Percentiles rank a stretch among this genome's conserved stretches.
Conservation (phyloP, 1,140 invertebrate genomes). For the Tetragnatha versicolor region DNA sequence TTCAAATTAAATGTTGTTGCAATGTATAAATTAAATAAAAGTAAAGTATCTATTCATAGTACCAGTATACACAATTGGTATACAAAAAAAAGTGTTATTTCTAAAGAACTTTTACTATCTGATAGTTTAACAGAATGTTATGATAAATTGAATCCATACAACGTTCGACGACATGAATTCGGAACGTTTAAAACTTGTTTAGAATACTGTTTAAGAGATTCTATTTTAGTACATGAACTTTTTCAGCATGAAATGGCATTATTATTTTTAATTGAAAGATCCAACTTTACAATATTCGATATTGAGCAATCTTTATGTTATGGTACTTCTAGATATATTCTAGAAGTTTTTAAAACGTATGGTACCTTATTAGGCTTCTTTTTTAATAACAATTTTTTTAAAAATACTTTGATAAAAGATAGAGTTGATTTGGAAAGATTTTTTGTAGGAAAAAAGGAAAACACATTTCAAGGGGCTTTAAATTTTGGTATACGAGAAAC, state of each 20-base stretch:
- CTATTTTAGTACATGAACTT: slow-evolving; percentile 12
- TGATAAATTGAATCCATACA: background rate
- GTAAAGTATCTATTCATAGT: slow-evolving; percentile 14
- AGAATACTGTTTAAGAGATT: slow-evolving; percentile 22
- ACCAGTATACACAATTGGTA: slow-evolving; percentile 12
- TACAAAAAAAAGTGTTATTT: background rate
- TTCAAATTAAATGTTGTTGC: slow-evolving; percentile 17
- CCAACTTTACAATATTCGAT: slow-evolving; percentile 18
- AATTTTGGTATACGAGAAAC: background rate
- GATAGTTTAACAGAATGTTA: background rate
- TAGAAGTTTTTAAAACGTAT: slow-evolving; percentile 15
- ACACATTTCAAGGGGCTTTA: slow-evolving; percentile 8
- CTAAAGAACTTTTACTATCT: background rate
- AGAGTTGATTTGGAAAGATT: background rate
- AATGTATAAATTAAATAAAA: slow-evolving; percentile 2
- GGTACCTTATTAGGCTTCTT: slow-evolving; percentile 19
- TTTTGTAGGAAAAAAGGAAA: slow-evolving; percentile 1
- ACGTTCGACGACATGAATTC: slow-evolving; percentile 4
- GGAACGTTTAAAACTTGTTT: slow-evolving; percentile 12
- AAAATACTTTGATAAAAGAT: background rate
- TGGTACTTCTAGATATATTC: slow-evolving; percentile 20
- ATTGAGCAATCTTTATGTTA: slow-evolving; percentile 4
- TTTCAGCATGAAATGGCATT: slow-evolving; percentile 19
- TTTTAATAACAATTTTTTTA: slow-evolving; percentile 12
- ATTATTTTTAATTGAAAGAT: slow-evolving; percentile 3